Evolutionary conservation across 2,113 vertebrate species (phyloP), one percentile per base, ranked within the genome.

Genomic region (Percina caprodes): DNA sequence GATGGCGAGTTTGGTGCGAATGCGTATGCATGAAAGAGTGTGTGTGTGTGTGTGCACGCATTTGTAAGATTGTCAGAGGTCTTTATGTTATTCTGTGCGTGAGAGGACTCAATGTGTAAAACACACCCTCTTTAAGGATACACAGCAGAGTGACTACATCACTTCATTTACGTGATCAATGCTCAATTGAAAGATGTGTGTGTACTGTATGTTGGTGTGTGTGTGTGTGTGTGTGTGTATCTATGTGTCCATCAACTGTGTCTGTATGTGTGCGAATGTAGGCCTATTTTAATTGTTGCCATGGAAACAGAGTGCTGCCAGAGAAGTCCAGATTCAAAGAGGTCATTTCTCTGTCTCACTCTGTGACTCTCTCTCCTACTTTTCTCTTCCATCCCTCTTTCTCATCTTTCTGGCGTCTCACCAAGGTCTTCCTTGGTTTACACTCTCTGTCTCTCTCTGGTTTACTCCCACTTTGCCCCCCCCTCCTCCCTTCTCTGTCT

Each of bases 251-350:
- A 94, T 95, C 94, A 93, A 79, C 91, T 84, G 63, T 60, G 71
- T 86, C 74, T 88, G 68, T 84, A 77, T 74, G 76, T 86, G 67
- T 71, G 87, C 55, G 59, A 77, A 82, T 91, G 88, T 91, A 92
- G 92, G 88, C 91, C 93, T 95, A 95, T 94, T 95, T 94, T 96
- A 95, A 95, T 91, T 94, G 95, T 96, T 96, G 92, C 94, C 91
- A 96, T 96, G 94, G 95, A 95, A 95, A 96, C 95, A 93, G 94
- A 94, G 94, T 93, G 92, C 92, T 93, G 91, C 90, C 89, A 91
- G 92, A 94, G 92, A 91, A 91, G 91, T 94, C 91, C 89, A 94
- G 90, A 95, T 94, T 95, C 92, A 94, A 93, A 89, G 90, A 90
- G 90, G 88, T 83, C 90, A 90, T 86, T 79, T 80, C 69, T 85